Conservation (phyloP, 2,888 invertebrate genomes). For the Acleris laterana region DNA sequence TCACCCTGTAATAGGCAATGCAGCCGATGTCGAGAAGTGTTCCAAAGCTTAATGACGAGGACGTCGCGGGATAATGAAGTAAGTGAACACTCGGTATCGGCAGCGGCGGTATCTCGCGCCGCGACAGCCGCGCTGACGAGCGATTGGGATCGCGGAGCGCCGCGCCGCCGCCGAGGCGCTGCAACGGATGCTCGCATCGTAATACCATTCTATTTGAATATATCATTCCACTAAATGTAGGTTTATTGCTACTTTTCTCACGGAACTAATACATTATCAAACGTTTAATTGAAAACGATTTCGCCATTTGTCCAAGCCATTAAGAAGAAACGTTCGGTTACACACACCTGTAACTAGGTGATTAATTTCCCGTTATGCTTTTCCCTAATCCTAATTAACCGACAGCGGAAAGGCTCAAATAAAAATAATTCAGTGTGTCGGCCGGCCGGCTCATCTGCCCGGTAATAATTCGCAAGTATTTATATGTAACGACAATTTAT, state of each 20-base stretch:
- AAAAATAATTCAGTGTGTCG: slow-evolving; percentile 48
- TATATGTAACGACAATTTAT: slow-evolving; percentile 55
- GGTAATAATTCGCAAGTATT: slow-evolving; percentile 62
- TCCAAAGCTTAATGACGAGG: slow-evolving; percentile 32
- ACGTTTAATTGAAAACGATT: slow-evolving; percentile 77
- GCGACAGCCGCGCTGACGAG: slow-evolving; percentile 72
- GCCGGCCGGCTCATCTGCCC: slow-evolving; percentile 14
- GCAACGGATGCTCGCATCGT: slow-evolving; percentile 78
- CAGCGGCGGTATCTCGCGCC: slow-evolving; percentile 61
- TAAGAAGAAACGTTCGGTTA: slow-evolving; percentile 63
- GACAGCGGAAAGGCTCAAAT: slow-evolving; percentile 39
- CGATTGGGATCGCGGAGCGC: slow-evolving; percentile 67
- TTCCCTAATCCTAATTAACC: slow-evolving; percentile 57
- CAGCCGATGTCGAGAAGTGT: slow-evolving; percentile 22
- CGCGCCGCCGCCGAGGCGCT: slow-evolving; percentile 69
- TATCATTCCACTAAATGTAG: slow-evolving; percentile 81
- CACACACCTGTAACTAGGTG: slow-evolving; percentile 49
- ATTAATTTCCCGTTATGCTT: slow-evolving; percentile 58
- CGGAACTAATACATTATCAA: slow-evolving; percentile 82
- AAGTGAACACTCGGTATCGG: slow-evolving; percentile 57
- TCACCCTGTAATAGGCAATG: slow-evolving; percentile 17
- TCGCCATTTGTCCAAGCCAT: slow-evolving; percentile 74
- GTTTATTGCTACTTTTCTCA: slow-evolving; percentile 84
- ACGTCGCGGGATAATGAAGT: slow-evolving; percentile 39
- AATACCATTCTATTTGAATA: slow-evolving; percentile 82